Evolutionary conservation across 1,140 invertebrate species (phyloP).

Genomic region (Zaprionus vittiger): DNA sequence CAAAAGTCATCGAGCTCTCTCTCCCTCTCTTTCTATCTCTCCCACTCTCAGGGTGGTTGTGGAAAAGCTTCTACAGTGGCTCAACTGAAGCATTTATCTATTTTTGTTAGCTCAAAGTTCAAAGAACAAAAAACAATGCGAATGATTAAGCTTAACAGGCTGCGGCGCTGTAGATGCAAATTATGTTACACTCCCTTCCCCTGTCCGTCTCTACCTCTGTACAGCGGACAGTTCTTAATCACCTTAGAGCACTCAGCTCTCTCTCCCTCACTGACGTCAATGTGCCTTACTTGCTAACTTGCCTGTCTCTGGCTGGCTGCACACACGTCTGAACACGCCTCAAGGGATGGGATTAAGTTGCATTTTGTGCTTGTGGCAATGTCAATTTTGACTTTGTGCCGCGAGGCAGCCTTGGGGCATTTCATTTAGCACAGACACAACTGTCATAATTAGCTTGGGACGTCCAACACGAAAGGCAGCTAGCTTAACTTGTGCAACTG

Average conservation of each 20-base stretch:
- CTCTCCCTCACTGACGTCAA: background rate
- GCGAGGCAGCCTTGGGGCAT: background rate
- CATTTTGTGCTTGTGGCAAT: background rate
- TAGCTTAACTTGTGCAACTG: background rate
- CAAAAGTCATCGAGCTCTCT: background rate
- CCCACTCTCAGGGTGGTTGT: background rate
- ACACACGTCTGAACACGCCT: background rate
- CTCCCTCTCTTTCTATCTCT: background rate
- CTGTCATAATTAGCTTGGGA: conserved; percentile 5
- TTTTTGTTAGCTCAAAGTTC: conserved; percentile 9
- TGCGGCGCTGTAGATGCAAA: background rate
- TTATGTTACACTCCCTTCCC: background rate
- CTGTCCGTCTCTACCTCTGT: background rate
- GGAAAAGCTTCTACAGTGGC: background rate
- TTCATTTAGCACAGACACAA: conserved; percentile 2
- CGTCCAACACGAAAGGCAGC: background rate
- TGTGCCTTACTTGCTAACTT: background rate
- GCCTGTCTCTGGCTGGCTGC: background rate
- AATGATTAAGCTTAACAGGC: background rate
- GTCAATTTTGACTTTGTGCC: background rate
- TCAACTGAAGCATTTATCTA: background rate
- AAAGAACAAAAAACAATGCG: background rate
- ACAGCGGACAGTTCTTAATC: background rate
- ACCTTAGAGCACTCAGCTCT: background rate
- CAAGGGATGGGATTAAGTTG: conserved; percentile 5